phyloP scores from a whole-genome alignment of 2,113 vertebrate genomes.

The Rhineura floridana region DNA sequence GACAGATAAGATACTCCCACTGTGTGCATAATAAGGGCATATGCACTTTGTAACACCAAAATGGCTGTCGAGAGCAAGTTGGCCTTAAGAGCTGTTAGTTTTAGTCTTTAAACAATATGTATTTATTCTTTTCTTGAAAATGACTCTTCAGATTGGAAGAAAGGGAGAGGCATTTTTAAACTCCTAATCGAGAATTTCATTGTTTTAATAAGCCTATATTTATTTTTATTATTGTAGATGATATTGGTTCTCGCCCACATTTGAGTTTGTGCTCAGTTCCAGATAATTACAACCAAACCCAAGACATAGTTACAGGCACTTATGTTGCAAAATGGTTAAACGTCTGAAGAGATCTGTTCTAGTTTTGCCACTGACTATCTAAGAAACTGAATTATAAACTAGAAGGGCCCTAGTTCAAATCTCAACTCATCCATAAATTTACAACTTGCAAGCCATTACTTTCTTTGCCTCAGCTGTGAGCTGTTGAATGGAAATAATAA shows the following conservation, averaged over 20 bases:
- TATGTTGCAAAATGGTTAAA: background rate
- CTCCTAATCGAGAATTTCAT: background rate
- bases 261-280: background rate
- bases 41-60: constrained; percentile 3
- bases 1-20: constrained; percentile 57
- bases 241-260: background rate
- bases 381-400: no score
- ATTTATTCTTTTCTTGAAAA: background rate
- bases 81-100: background rate
- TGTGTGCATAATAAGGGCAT: constrained; percentile 13
- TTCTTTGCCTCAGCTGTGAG: background rate
- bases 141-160: background rate
- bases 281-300: background rate
- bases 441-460: background rate
- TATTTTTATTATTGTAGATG: background rate
- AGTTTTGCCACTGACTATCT: background rate
- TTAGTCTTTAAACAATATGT: background rate
- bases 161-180: background rate
- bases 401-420: background rate
- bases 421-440: background rate
- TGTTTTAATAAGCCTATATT: background rate
- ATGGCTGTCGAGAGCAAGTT: constrained; percentile 1
- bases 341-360: background rate
- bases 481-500: background rate
- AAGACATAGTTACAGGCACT: background rate